These are phyloP conservation scores for Drosophila murphyi DNA, from an alignment of 1,140 invertebrate species.

Conservation along the genomic window DNA sequence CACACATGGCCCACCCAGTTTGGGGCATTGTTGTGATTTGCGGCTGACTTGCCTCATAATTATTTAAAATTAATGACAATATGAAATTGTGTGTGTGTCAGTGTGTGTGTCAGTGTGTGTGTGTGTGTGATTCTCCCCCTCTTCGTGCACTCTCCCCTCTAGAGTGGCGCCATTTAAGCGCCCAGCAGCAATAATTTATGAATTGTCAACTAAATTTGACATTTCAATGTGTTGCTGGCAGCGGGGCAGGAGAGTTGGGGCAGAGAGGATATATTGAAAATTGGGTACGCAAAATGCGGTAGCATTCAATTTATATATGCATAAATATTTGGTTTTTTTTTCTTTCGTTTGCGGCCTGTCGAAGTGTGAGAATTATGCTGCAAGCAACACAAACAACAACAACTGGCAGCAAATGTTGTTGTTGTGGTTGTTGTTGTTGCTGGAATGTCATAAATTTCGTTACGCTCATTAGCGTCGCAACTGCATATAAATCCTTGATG, in stretches of 20 bases:
- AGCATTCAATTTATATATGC: conserved; percentile 70
- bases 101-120: conserved; percentile 14
- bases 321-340: conserved; percentile 46
- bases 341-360: conserved; percentile 59
- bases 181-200: conserved; percentile 76
- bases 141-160: neutral
- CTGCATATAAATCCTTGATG: conserved; percentile 43
- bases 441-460: conserved; percentile 79
- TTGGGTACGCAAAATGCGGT: conserved; percentile 5
- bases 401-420: conserved; percentile 12
- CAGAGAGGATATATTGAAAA: conserved; percentile 9
- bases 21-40: conserved; percentile 71
- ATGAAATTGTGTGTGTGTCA: conserved; percentile 70
- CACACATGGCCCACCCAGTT: conserved; percentile 65
- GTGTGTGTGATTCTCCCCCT: neutral
- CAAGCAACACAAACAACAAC: conserved; percentile 36
- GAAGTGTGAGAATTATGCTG: conserved; percentile 80
- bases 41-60: conserved; percentile 60
- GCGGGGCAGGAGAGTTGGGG: neutral
- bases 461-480: conserved; percentile 68
- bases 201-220: conserved; percentile 83
- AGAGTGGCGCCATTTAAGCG: conserved; percentile 76
- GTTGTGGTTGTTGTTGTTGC: conserved; percentile 33
- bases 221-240: conserved; percentile 70
- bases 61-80: conserved; percentile 82